phyloP scores from a whole-genome alignment of 2,113 vertebrate genomes.

The Emydocephalus ijimae region DNA sequence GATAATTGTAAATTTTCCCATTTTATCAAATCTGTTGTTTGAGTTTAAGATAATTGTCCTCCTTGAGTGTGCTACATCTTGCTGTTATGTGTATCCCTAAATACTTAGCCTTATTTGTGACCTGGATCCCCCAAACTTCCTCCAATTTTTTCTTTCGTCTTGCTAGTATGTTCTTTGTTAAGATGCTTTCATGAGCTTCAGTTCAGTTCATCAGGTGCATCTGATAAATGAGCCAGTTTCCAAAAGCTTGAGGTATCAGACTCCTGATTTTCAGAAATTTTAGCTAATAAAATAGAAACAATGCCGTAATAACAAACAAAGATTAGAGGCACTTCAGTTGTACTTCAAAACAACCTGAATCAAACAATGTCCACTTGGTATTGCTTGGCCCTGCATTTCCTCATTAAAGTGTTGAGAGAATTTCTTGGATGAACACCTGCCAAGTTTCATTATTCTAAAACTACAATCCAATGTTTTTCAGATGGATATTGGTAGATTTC shows the following conservation, averaged over 20 bases:
- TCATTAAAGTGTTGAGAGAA: not conserved
- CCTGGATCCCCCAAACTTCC: no score
- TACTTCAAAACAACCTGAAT: not conserved
- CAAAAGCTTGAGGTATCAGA: not conserved
- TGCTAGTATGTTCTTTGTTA: no score
- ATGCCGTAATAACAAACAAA: not conserved
- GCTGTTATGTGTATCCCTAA: no score
- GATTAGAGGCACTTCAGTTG: not conserved
- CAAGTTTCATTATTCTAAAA: not conserved
- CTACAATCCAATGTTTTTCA: not conserved
- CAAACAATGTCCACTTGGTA: not conserved
- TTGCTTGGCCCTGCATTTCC: not conserved
- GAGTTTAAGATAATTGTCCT: no score
- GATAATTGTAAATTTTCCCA: no score
- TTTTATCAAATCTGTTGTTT: no score
- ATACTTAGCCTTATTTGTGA: no score
- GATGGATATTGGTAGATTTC: not conserved
- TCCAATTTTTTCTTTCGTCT: no score
- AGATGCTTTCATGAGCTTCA: not conserved
- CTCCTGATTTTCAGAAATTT: not conserved
- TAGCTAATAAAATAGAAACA: not conserved
- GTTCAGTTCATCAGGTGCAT: not conserved
- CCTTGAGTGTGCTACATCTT: no score
- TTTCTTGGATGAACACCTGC: not conserved
- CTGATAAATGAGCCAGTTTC: not conserved